These are phyloP conservation scores for Syngnathus typhle DNA, from an alignment of 2,113 vertebrate species.

Conservation along the genomic window DNA sequence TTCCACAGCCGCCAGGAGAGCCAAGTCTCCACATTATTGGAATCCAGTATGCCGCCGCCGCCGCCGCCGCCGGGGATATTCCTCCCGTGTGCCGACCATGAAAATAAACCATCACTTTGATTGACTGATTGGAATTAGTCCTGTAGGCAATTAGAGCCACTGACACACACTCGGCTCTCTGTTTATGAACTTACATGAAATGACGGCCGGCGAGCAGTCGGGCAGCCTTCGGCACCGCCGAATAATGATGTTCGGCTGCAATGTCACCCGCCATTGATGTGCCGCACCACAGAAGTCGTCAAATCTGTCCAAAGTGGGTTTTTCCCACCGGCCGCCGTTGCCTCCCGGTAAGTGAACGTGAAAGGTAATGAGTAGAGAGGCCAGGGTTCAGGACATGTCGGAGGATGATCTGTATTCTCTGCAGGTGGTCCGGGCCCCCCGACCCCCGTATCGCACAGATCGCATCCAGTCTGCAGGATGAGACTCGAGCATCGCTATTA, in stretches of 20 bases:
- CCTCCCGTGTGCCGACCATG: conserved; percentile 27
- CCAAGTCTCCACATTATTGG: conserved; percentile 7
- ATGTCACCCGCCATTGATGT: conserved; percentile 18
- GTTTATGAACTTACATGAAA: conserved; percentile 47
- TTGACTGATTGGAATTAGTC: conserved; percentile 48
- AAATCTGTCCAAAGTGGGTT: conserved; percentile 23
- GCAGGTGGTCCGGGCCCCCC: conserved; percentile 36
- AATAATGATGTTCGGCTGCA: conserved; percentile 23
- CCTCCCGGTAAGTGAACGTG: conserved; percentile 42
- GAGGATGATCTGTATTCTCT: conserved; percentile 57
- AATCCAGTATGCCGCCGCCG: conserved; percentile 21
- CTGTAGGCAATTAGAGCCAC: conserved; percentile 47
- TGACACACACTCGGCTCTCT: conserved; percentile 27
- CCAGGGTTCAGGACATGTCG: conserved; percentile 53
- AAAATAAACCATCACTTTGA: conserved; percentile 47
- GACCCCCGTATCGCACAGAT: conserved; percentile 36
- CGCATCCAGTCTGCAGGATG: conserved; percentile 39
- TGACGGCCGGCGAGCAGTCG: conserved; percentile 23
- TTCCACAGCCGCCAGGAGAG: neutral
- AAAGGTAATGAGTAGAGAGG: conserved; percentile 58
- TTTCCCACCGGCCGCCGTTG: neutral
- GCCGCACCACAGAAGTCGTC: conserved; percentile 12
- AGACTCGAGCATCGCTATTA: conserved; percentile 26
- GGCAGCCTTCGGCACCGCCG: conserved; percentile 13
- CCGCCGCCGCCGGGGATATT: conserved; percentile 10